A percentile compares a stretch with the other conserved stretches of the same genome.
phyloP scores from a whole-genome alignment of 2,113 vertebrate species.

The Psammodynastes pulverulentus region DNA sequence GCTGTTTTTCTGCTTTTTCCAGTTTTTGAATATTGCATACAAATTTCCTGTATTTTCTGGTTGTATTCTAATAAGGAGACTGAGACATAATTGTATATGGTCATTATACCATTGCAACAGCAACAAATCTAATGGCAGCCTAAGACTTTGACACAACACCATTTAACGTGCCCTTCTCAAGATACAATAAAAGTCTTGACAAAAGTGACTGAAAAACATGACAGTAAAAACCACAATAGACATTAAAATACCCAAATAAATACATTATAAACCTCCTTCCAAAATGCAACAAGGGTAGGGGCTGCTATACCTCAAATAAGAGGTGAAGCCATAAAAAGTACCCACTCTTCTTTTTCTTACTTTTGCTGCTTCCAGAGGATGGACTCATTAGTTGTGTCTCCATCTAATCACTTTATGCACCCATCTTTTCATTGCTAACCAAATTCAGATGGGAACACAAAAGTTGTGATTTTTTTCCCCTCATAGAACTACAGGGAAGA shows the following conservation, averaged over 20 bases:
- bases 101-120: not conserved
- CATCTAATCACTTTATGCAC: not conserved
- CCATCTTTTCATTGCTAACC: not conserved
- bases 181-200: not conserved
- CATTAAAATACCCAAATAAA: not conserved
- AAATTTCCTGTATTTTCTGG: not conserved
- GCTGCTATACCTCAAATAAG: not conserved
- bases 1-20: not conserved
- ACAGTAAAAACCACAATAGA: not conserved
- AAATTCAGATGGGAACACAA: not conserved
- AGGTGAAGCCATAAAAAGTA: not conserved
- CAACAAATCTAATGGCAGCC: not conserved
- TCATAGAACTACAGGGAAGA: not conserved
- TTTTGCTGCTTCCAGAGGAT: not conserved
- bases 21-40: not conserved
- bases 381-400: not conserved
- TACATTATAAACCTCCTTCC: not conserved
- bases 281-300: not conserved
- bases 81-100: not conserved
- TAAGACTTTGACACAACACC: not conserved
- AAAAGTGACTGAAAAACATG: not conserved
- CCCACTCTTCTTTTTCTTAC: not conserved
- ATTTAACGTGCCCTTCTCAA: not conserved
- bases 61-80: not conserved
- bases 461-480: not conserved